phyloP scores from a whole-genome alignment of 2,797 vertebrate genomes.

The Argya squamiceps region DNA sequence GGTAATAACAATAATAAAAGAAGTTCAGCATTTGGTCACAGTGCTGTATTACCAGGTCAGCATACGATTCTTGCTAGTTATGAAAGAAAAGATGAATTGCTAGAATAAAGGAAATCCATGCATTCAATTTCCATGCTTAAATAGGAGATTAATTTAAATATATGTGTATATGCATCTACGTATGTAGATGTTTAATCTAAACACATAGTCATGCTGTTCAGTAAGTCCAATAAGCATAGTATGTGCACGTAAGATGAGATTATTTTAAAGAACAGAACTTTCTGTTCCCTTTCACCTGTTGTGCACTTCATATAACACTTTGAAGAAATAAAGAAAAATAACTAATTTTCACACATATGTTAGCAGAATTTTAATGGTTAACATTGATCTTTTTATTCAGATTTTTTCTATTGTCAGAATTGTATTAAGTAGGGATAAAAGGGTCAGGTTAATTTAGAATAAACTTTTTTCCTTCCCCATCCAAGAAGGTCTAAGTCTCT shows the following conservation, averaged over 20 bases:
- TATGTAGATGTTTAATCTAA: neutral
- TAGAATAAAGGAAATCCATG: neutral
- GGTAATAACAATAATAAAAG: neutral
- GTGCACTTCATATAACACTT: neutral
- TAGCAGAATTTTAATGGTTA: neutral
- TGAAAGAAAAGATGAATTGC: constrained; percentile 17
- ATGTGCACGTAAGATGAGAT: neutral
- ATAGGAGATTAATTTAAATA: neutral
- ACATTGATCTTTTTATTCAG: neutral
- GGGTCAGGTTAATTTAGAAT: neutral
- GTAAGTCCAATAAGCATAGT: neutral
- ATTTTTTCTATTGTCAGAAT: neutral
- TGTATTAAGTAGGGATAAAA: neutral
- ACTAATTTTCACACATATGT: neutral
- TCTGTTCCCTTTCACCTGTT: neutral
- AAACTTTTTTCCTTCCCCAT: neutral
- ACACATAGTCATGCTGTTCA: neutral
- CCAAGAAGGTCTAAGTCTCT: neutral
- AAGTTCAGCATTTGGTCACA: constrained; percentile 23
- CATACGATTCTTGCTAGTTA: neutral
- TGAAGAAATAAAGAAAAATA: neutral
- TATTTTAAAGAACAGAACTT: neutral
- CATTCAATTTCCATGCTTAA: neutral
- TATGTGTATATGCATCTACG: rapidly evolving
- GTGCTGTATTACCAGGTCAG: neutral